A percentile compares a stretch with the other conserved stretches of the same genome.
Evolutionary conservation across 2,113 vertebrate genomes (phyloP).

Genomic region (Amblyornis subalaris): DNA sequence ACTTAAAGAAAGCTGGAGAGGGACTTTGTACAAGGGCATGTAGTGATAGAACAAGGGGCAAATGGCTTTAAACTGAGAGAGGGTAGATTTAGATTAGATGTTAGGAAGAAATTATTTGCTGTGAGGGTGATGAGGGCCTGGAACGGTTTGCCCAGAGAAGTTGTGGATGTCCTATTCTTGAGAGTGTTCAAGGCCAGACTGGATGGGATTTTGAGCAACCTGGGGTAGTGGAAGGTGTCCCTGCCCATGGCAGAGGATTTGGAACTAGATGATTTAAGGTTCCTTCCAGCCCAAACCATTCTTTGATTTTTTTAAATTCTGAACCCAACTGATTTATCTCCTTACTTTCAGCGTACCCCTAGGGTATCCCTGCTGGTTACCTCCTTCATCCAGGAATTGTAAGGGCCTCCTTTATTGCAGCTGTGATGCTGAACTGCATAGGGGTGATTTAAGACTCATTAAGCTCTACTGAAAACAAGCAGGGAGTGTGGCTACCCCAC

Average conservation of each 20-base stretch:
- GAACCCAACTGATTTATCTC: background rate
- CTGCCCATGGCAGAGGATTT: background rate
- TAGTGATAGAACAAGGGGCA: background rate
- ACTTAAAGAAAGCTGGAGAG: background rate
- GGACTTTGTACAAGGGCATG: background rate
- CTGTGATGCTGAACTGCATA: background rate
- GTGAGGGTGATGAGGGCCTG: background rate
- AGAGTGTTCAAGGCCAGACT: background rate
- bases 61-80: background rate
- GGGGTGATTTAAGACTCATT: background rate
- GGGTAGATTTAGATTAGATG: background rate
- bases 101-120: background rate
- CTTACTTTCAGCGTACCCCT: rapidly evolving
- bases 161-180: background rate
- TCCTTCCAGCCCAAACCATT: background rate
- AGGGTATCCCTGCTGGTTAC: background rate
- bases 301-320: background rate
- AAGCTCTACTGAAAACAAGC: background rate
- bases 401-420: background rate
- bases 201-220: background rate
- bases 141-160: background rate
- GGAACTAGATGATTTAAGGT: background rate
- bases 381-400: background rate
- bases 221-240: background rate
- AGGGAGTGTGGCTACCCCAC: rapidly evolving